Evolutionary conservation across 2,113 vertebrate species (phyloP), one percentile per base, ranked within the genome.

Genomic region (Oncorhynchus keta): DNA sequence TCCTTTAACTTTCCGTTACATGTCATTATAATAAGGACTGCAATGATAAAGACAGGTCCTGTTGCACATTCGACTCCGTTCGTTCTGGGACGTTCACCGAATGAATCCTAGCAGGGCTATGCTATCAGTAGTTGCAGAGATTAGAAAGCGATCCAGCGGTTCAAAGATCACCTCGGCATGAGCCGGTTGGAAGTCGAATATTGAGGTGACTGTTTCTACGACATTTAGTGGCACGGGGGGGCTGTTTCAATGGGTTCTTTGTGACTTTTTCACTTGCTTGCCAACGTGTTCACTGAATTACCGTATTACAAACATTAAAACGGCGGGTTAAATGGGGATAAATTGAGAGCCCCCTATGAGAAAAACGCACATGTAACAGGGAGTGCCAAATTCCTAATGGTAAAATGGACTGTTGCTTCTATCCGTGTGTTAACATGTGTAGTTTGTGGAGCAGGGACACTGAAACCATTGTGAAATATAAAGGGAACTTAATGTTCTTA

Each of bases 131-230:
- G 24, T 35, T 68, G 74, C 48, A 68, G 9, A 4, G 73, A 55
- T 12, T 77, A 22, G 73, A 32, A 48, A 22, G 48, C 48, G 59
- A 5, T 9, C 49, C 51, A 61, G 13, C 8, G 67, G 90, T 85
- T 81, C 90, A 91, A 91, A 90, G 87, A 78, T 90, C 89, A 81
- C 57, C 13, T 28, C 32, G 45, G 6, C 35, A 35, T 51, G 26
- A 66, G 35, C 20, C 49, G 16, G 22, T 20, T 20, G 30, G 20
- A 68, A 49, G 8, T 7, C 11, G 68, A 68, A 79, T 30, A 77
- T 76, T 81, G 79, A 83, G 85, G 73, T 78, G 80, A 70, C 24
- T 35, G 51, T 39, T 32, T 35, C 65, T 55, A 86, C 80, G 75
- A 81, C 86, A 77, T 84, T 45, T 45, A 12, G 39, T 45, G 39